Conservation (phyloP, 2,113 vertebrate genomes). For the Poeciliopsis turrubarensis region DNA sequence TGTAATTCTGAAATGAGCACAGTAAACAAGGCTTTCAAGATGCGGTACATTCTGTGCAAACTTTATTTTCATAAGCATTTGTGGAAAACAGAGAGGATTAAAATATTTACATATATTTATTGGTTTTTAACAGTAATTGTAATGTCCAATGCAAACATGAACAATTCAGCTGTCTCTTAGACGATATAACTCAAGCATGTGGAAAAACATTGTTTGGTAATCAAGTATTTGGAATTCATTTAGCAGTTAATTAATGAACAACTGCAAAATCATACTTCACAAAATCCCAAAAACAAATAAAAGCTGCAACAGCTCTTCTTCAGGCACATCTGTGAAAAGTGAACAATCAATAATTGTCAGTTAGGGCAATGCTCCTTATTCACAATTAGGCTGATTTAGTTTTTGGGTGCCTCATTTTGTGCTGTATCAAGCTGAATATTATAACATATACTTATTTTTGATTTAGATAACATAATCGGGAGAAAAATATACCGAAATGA, state of each 20-base stretch:
- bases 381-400: not conserved
- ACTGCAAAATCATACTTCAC: not conserved
- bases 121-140: slow-evolving; percentile 1
- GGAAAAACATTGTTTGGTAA: not conserved
- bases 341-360: slow-evolving; percentile 15
- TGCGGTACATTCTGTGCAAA: not conserved
- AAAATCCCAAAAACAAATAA: not conserved
- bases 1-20: not conserved
- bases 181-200: not conserved
- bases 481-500: not conserved
- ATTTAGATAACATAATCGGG: not conserved
- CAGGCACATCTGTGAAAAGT: slow-evolving; percentile 57
- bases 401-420: not conserved
- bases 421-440: not conserved
- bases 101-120: slow-evolving; percentile 2
- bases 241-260: slow-evolving; percentile 12
- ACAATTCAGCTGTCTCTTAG: slow-evolving; percentile 13
- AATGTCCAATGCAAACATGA: not conserved
- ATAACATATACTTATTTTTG: not conserved
- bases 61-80: slow-evolving; percentile 19
- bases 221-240: not conserved
- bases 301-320: not conserved
- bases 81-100: not conserved
- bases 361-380: not conserved
- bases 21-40: slow-evolving; percentile 8